Percentiles rank a stretch among this genome's conserved stretches.
Evolutionary conservation across 2,888 invertebrate genomes (phyloP).

Genomic region (Cheiracanthium punctorium): DNA sequence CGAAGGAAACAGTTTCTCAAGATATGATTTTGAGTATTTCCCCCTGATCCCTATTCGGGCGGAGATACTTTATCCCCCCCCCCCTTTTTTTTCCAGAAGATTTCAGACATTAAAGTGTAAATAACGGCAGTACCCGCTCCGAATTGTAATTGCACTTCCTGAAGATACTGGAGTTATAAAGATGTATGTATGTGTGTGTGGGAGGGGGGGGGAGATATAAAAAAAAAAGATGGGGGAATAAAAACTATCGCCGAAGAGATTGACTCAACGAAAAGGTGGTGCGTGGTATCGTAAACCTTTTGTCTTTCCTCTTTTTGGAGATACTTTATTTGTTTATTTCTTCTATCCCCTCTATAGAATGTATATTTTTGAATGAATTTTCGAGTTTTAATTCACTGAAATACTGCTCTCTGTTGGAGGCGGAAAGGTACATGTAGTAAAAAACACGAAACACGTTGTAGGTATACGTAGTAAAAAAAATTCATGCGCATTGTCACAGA

Average conservation of each 20-base stretch:
- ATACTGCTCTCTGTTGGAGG: too few relatives aligned
- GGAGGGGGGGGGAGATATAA: not conserved
- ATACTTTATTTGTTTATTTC: too few relatives aligned
- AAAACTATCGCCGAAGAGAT: not conserved
- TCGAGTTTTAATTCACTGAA: too few relatives aligned
- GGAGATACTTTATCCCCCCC: not conserved
- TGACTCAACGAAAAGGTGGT: not conserved
- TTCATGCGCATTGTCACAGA: too few relatives aligned
- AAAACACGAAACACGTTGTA: too few relatives aligned
- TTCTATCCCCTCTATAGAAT: too few relatives aligned
- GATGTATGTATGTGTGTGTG: too few relatives aligned
- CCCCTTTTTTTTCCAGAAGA: not conserved
- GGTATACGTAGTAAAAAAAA: too few relatives aligned
- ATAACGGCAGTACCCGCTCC: constrained; percentile 1
- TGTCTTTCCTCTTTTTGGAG: not conserved
- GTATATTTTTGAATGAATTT: too few relatives aligned
- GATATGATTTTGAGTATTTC: constrained; percentile 1
- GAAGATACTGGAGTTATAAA: not conserved
- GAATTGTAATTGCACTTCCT: not conserved
- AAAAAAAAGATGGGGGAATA: too few relatives aligned
- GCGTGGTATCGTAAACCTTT: not conserved
- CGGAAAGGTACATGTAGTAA: too few relatives aligned
- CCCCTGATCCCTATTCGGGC: not conserved
- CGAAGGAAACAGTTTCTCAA: not conserved
- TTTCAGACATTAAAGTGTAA: constrained; percentile 17